Evolutionary conservation across 2,797 vertebrate species (phyloP), one percentile per base, ranked within the genome.

Genomic region (Chaetophractus vellerosus): DNA sequence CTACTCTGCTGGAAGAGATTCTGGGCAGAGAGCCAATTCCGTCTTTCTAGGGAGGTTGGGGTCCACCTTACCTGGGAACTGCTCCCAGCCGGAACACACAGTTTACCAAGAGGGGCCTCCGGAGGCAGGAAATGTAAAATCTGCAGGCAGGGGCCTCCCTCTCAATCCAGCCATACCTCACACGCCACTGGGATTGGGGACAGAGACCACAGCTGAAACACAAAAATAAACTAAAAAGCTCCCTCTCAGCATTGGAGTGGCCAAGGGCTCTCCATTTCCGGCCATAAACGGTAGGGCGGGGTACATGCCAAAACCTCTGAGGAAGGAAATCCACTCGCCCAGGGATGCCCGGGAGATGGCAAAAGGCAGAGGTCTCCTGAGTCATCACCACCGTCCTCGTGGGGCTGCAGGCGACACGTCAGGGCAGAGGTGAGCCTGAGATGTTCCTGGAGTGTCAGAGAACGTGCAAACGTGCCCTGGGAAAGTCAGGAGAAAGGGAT

Each of bases 291-390:
- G 1, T 16, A 38, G 63, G 71, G 38, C 16, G 2, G 0, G 9
- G 6, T 8, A 2, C 1, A 52, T 6, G n/a, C 1, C 1, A 26
- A 71, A 12, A 26, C 38, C 38, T 24, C 5, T n/a, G n/a, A n/a
- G n/a, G n/a, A n/a, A n/a, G n/a, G 69, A 71, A 38, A 71, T 14
- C 38, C 38, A 41, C 38, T 45, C 26, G 11, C 38, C 12, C 5
- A 38, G 69, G 12, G 24, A 41, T 15, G 38, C 33, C 66, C 5
- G 0, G 36, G 66, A 38, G 66, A 19, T 9, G 10, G 69, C 24
- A 71, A 41, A 71, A 7, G 41, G 23, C 38, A 8, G 11, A 52
- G 52, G 6, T 28, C 69, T 71, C 69, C 69, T 45, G 2, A 7
- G 38, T 69, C 38, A 24, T 26, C n/a, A n/a, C n/a, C 69, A 15